Evolutionary conservation across 2,113 vertebrate species (phyloP).

Genomic region (Dolichallabes microphthalmus): DNA sequence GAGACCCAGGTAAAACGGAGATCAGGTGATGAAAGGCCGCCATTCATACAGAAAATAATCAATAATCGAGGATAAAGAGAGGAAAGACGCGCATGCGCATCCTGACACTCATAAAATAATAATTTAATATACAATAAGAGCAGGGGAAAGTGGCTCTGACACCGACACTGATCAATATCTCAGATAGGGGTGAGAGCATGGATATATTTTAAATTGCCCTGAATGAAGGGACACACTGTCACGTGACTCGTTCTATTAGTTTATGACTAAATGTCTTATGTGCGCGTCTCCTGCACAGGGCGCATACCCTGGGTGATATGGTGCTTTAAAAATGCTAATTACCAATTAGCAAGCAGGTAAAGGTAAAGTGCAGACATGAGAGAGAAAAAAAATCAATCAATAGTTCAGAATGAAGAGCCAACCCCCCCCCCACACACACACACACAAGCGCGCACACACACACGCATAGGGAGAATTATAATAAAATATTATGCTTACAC

Average conservation of each 20-base stretch:
- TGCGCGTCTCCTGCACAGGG: not conserved
- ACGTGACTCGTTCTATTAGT: not conserved
- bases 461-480: not conserved
- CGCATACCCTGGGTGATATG: not conserved
- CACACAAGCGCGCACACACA: not conserved
- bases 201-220: not conserved
- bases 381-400: not conserved
- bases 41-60: constrained; percentile 48
- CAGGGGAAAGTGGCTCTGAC: not conserved
- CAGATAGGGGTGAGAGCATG: not conserved
- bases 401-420: not conserved
- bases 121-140: constrained; percentile 23
- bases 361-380: not conserved
- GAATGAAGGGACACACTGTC: not conserved
- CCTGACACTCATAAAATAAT: constrained; percentile 38
- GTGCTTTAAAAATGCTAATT: not conserved
- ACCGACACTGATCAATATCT: constrained; percentile 24
- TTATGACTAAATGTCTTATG: not conserved
- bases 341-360: not conserved
- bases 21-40: constrained; percentile 43
- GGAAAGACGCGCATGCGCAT: constrained; percentile 37
- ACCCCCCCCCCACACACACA: not conserved
- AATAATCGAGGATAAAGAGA: constrained; percentile 40
- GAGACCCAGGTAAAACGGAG: constrained; percentile 31
- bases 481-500: not conserved